A percentile compares a stretch with the other conserved stretches of the same genome.
These are phyloP conservation scores for Poeciliopsis occidentalis DNA, from an alignment of 2,113 vertebrate genomes.

Conservation along the genomic window DNA sequence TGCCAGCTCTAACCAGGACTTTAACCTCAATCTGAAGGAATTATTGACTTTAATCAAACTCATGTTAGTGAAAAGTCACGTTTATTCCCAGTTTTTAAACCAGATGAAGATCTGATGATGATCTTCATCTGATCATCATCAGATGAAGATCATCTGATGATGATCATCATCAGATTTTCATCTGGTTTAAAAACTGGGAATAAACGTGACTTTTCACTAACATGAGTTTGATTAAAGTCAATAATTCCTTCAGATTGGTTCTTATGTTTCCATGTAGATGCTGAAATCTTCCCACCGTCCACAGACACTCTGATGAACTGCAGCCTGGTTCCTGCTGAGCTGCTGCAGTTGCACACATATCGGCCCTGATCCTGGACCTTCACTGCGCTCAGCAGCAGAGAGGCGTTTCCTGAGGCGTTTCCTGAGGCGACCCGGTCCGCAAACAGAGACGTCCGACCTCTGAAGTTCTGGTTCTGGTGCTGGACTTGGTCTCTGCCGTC, in stretches of 20 bases:
- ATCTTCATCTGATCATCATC: not conserved
- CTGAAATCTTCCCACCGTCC: slow-evolving; percentile 53
- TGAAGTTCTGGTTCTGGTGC: not conserved
- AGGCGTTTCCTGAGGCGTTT: slow-evolving; percentile 80
- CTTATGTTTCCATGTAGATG: not conserved
- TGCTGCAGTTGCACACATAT: slow-evolving; percentile 77
- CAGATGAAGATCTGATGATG: not conserved
- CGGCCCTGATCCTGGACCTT: slow-evolving; percentile 47
- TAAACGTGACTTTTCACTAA: no score
- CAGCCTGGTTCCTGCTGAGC: not conserved
- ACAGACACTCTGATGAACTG: slow-evolving; percentile 1
- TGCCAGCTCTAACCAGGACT: no score
- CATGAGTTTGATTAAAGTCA: no score
- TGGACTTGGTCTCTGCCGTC: slow-evolving; percentile 34
- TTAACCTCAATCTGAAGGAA: no score
- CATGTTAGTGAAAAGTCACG: no score
- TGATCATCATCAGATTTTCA: not conserved
- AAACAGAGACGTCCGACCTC: slow-evolving; percentile 71
- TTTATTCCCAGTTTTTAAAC: no score
- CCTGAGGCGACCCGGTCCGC: slow-evolving; percentile 56
- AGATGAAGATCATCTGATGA: not conserved
- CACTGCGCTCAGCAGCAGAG: slow-evolving; percentile 66
- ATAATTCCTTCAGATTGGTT: no score
- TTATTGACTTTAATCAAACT: no score
- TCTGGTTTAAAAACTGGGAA: no score